A percentile compares a stretch with the other conserved stretches of the same genome.
phyloP scores from a whole-genome alignment of 2,113 vertebrate species.

The Siniperca chuatsi region DNA sequence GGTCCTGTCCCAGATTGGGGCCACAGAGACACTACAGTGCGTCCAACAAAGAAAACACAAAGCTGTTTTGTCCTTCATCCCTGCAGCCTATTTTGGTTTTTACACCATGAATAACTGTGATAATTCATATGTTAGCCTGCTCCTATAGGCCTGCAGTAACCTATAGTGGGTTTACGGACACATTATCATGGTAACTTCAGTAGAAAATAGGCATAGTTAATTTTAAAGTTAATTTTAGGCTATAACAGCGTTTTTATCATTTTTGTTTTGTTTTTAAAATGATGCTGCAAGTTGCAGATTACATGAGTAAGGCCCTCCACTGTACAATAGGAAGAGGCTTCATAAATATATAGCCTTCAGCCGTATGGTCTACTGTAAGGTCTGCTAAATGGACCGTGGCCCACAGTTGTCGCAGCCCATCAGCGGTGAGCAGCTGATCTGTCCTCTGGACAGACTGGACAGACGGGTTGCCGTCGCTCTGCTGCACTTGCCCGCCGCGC shows the following conservation, averaged over 20 bases:
- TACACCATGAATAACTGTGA: background rate
- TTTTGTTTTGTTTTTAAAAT: background rate
- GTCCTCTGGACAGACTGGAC: slow-evolving; percentile 32
- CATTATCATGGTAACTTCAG: too few species aligned
- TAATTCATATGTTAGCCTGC: background rate
- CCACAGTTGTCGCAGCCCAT: slow-evolving; percentile 55
- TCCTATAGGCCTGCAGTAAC: background rate
- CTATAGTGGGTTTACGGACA: too few species aligned
- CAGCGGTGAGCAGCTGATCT: slow-evolving; percentile 58
- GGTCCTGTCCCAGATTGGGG: slow-evolving; percentile 73
- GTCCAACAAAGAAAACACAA: slow-evolving; percentile 68
- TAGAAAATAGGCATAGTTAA: too few species aligned
- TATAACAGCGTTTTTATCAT: background rate
- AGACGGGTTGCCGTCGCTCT: slow-evolving; percentile 25
- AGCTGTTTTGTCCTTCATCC: slow-evolving; percentile 57
- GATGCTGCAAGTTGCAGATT: background rate
- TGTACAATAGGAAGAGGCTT: background rate
- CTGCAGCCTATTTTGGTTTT: background rate
- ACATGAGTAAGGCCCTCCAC: background rate
- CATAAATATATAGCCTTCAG: background rate
- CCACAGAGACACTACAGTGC: slow-evolving; percentile 50
- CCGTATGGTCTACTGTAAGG: background rate
- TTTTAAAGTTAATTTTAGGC: background rate
- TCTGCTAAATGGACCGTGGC: slow-evolving; percentile 38
- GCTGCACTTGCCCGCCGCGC: slow-evolving; percentile 15